Percentiles rank a stretch among this genome's conserved stretches.
phyloP scores from a whole-genome alignment of 37 sponge, comb jelly and placozoan genomes.

The Chondrilla cf. caribensis region DNA sequence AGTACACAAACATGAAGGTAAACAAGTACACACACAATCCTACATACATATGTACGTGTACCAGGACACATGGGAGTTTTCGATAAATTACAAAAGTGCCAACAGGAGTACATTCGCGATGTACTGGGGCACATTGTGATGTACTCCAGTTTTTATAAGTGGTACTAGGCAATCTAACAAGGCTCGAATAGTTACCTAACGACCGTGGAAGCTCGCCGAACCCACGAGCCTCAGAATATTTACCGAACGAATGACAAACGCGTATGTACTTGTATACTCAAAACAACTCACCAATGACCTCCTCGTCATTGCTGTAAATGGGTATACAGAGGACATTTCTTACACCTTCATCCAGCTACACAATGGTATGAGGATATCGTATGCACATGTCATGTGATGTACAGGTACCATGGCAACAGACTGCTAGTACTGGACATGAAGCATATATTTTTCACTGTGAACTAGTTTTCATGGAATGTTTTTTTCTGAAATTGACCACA shows the following conservation, averaged over 20 bases:
- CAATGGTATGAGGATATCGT: neutral
- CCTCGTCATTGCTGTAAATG: constrained; percentile 54
- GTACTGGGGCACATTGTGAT: neutral
- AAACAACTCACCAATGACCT: constrained; percentile 65
- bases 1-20: neutral
- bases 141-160: too few species aligned
- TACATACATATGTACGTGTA: neutral
- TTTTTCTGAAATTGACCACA: neutral
- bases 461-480: neutral
- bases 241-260: neutral
- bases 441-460: neutral
- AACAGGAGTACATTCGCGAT: too few species aligned
- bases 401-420: neutral
- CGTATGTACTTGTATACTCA: neutral
- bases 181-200: neutral
- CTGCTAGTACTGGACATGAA: neutral
- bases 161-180: too few species aligned
- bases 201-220: too few species aligned
- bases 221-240: too few species aligned
- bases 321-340: constrained; percentile 72
- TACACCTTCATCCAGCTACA: constrained; percentile 28
- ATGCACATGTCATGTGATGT: neutral
- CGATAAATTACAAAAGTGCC: neutral
- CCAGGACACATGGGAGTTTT: neutral
- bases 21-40: neutral